Evolutionary conservation across 2,888 invertebrate species (phyloP).

Genomic region (Ischnus inquisitorius): DNA sequence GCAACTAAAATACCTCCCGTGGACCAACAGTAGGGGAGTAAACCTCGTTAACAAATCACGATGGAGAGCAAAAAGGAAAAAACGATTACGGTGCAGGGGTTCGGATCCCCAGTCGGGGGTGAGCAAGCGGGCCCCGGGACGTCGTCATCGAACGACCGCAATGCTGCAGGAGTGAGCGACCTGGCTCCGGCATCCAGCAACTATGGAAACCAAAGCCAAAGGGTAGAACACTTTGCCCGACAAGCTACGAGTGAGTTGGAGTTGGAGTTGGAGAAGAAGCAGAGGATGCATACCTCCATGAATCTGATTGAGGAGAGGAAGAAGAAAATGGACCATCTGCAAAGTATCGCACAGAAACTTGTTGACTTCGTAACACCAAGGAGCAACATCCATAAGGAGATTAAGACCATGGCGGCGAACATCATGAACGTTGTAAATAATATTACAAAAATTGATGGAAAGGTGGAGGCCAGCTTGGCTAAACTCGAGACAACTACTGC

Average conservation of each 20-base stretch:
- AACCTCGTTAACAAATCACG: no score
- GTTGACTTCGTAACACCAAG: neutral
- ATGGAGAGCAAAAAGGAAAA: no score
- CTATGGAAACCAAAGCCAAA: no score
- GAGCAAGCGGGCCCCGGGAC: constrained; percentile 20
- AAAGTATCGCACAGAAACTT: constrained; percentile 8
- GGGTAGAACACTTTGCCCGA: no score
- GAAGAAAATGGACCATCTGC: neutral
- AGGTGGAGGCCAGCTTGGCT: neutral
- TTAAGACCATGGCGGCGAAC: constrained; percentile 7
- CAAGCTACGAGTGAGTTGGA: neutral
- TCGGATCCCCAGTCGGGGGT: no score
- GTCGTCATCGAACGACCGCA: constrained; percentile 4
- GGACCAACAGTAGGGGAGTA: no score
- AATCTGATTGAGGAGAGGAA: constrained; percentile 6
- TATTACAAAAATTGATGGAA: neutral
- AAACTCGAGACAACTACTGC: no score
- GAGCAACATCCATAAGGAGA: constrained; percentile 14
- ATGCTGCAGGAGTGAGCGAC: constrained; percentile 1
- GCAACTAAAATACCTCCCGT: no score
- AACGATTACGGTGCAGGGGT: no score
- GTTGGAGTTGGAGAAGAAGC: neutral
- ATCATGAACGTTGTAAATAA: constrained; percentile 8
- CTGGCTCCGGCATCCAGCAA: neutral
- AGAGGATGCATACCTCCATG: no score